Base-by-base conservation (phyloP, 2,797 vertebrate genomes). In the Cetoscarus ocellatus region DNA sequence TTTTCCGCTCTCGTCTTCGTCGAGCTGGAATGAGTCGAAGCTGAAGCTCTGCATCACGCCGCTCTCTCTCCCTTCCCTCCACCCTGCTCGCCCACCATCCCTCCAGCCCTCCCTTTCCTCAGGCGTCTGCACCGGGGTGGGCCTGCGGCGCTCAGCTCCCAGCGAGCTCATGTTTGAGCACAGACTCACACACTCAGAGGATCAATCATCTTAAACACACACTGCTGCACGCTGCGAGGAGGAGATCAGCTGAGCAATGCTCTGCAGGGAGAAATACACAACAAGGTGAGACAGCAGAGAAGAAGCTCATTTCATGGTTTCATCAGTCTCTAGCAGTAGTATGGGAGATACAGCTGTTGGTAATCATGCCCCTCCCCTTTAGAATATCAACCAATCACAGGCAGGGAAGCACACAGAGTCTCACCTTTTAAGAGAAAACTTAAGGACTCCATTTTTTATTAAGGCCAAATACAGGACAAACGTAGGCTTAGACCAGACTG, bases 31-130 rank as follows among this genome's bases (percentile, higher is more conserved):
- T 47, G 96, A 95, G 88, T 98, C 95, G 1, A 98, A 97, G 91
- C 97, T 97, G 92, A 96, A 98, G 94, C 97, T 98, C 94, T 96
- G 96, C 87, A 96, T 95, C 86, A 96, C 90, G 7, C 95, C 93
- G 19, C 89, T 87, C 77, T 91, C 91, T 43, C 90, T 80, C 36
- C 85, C 82, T 12, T 92, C 89, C 71, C 88, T 86, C 88, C 92
- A 90, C 55, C 85, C 85, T 6, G 67, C 77, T 53, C 83, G 78
- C 17, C 86, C 85, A 62, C 85, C 88, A 45, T 91, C 91, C 73
- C 86, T 84, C 91, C 91, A 90, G 48, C 80, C 76, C 7, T 91
- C 91, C 67, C 87, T 86, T 60, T 91, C 91, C 68, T 92, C 91
- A 0, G 95, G 96, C 0, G 94, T 95, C 57, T 90, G 93, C 0